Evolutionary conservation across 2,888 invertebrate species (phyloP).

Genomic region (Penaeus monodon): DNA sequence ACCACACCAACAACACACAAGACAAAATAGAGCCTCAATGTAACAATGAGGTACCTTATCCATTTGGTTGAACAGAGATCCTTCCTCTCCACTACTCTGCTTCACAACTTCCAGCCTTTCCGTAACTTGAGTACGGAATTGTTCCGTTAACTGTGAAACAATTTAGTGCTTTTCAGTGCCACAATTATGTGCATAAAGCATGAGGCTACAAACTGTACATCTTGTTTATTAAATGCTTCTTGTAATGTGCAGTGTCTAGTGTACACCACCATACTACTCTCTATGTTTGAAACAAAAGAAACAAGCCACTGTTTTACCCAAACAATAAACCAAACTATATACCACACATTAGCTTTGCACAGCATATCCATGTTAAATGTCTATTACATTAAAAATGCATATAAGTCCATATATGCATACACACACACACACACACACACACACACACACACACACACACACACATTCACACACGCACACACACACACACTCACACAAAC

Average conservation of each 20-base stretch:
- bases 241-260: not conserved
- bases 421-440: too few species aligned
- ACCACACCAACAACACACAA: constrained; percentile 24
- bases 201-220: too few species aligned
- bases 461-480: too few species aligned
- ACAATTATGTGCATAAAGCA: not conserved
- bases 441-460: too few species aligned
- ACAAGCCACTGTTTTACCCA: too few species aligned
- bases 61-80: constrained; percentile 82
- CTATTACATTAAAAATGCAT: too few species aligned
- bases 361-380: too few species aligned
- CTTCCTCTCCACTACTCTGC: constrained; percentile 65
- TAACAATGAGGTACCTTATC: constrained; percentile 80
- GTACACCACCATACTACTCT: too few species aligned
- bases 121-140: constrained; percentile 64
- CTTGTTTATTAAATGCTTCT: not conserved
- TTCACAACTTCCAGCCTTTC: constrained; percentile 66
- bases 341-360: too few species aligned
- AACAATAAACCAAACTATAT: too few species aligned
- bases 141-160: constrained; percentile 64
- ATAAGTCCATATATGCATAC: not conserved
- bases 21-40: not conserved
- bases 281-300: not conserved
- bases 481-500: too few species aligned
- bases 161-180: constrained; percentile 37